Conservation (phyloP, 2,113 vertebrate genomes). For the Blennius ocellaris region DNA sequence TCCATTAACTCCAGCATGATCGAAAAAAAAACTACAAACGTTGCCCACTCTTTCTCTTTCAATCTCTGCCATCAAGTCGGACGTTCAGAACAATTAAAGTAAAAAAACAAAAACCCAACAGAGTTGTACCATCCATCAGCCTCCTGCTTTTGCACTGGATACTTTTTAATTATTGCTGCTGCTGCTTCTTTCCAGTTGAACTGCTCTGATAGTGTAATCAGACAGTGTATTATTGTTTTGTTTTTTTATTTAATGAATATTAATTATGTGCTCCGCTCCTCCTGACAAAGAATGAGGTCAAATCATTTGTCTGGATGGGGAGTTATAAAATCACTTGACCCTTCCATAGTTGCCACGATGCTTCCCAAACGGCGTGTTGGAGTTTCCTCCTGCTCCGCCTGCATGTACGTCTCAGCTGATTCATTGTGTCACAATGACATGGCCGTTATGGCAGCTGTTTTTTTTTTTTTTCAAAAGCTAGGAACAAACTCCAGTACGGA, state of each 20-base stretch:
- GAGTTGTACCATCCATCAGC: too few species aligned
- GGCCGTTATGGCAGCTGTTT: conserved; percentile 21
- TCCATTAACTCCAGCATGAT: too few species aligned
- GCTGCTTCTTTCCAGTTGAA: too few species aligned
- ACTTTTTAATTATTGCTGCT: too few species aligned
- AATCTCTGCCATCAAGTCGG: too few species aligned
- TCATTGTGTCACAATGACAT: conserved; percentile 15
- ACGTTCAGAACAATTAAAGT: too few species aligned
- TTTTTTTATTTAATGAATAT: not conserved
- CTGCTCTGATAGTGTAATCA: too few species aligned
- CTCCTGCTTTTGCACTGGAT: too few species aligned
- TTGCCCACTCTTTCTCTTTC: too few species aligned
- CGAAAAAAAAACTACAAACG: too few species aligned
- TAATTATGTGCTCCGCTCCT: too few species aligned
- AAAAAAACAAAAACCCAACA: too few species aligned
- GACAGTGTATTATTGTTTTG: not conserved
- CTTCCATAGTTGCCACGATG: not conserved
- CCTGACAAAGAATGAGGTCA: not conserved
- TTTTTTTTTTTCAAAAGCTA: conserved; percentile 18
- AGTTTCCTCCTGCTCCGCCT: conserved; percentile 11
- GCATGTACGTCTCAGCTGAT: conserved; percentile 3
- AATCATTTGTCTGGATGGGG: not conserved
- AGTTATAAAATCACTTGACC: not conserved
- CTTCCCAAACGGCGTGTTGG: conserved; percentile 10
- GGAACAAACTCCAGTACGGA: conserved; percentile 34